Conservation (phyloP, 2,113 vertebrate genomes). For the Agelaius phoeniceus region DNA sequence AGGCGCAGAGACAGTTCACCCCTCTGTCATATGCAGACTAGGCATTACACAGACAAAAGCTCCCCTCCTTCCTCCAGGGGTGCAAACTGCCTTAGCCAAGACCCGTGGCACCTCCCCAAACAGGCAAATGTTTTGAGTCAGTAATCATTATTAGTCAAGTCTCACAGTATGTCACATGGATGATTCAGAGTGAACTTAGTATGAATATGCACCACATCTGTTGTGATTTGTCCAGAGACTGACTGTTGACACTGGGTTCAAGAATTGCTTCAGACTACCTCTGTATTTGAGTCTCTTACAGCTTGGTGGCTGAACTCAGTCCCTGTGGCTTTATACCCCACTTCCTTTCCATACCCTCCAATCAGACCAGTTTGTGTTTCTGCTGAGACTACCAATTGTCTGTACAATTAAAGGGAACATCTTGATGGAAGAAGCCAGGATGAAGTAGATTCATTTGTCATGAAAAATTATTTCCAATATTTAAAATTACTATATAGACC, state of each 20-base stretch:
- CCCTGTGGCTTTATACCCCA: neutral
- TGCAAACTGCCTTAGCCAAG: neutral
- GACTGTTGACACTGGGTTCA: neutral
- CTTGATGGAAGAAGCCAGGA: neutral
- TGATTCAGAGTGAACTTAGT: neutral
- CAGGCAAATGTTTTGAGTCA: neutral
- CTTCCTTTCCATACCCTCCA: neutral
- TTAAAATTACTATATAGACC: slow-evolving; percentile 18
- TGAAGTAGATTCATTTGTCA: neutral
- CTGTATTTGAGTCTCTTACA: neutral
- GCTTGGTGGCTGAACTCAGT: neutral
- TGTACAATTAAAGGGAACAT: neutral
- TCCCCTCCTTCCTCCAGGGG: neutral
- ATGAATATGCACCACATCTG: neutral
- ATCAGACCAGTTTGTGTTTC: neutral
- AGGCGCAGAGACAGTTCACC: neutral
- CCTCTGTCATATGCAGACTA: neutral
- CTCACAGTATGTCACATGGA: neutral
- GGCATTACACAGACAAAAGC: neutral
- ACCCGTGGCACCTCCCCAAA: too few species aligned
- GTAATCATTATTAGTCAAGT: neutral
- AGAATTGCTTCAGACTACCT: neutral
- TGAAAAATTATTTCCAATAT: slow-evolving; percentile 19
- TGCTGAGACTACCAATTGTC: neutral
- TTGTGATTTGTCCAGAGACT: neutral